Evolutionary conservation across 2,113 vertebrate genomes (phyloP), one percentile per base, ranked within the genome.

Genomic region (Pterocles orientalis): DNA sequence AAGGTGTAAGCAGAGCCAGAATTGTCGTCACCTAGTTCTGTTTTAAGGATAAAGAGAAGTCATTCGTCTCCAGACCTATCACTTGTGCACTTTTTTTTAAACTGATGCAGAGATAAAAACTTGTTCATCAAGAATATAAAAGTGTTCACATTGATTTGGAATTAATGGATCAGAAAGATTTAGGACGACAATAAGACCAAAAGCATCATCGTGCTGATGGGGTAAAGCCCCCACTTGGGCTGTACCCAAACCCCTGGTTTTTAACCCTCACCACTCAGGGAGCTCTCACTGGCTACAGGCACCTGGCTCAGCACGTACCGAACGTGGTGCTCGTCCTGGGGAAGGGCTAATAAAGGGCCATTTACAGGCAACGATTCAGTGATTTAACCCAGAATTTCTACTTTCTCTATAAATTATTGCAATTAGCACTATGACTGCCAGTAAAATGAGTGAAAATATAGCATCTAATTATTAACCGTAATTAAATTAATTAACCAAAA

Each of bases 341-440:
- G 51, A 47, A 57, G 14, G 31, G 33, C 26, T 15, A 34, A 13
- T 18, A 45, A 33, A 90, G 60, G 29, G 51, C 51, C 26, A 78
- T n/a, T 88, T 64, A 71, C 64, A 53, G 47, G 29, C 0, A 3
- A 34, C 58, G 41, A 18, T n/a, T 65, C 66, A 53, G 54, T 50
- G 54, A 58, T 6, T 82, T 43, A 80, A 90, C 56, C 14, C 15
- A 58, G 79, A 72, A 66, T 56, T 88, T 90, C 86, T 58, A 82
- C 82, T 88, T 88, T 92, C 91, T 75, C 91, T 68, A 73, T 75
- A 70, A 83, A 94, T 93, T 58, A 96, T 36, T 90, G 71, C 36
- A 80, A 86, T 94, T 95, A 90, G 58, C 79, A 77, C 56, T 43
- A 15, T 20, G 73, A 68, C 77, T 82, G 93, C 66, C 69, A 71